These are phyloP conservation scores for Somateria mollissima DNA, from an alignment of 2,797 vertebrate species.

Conservation along the genomic window DNA sequence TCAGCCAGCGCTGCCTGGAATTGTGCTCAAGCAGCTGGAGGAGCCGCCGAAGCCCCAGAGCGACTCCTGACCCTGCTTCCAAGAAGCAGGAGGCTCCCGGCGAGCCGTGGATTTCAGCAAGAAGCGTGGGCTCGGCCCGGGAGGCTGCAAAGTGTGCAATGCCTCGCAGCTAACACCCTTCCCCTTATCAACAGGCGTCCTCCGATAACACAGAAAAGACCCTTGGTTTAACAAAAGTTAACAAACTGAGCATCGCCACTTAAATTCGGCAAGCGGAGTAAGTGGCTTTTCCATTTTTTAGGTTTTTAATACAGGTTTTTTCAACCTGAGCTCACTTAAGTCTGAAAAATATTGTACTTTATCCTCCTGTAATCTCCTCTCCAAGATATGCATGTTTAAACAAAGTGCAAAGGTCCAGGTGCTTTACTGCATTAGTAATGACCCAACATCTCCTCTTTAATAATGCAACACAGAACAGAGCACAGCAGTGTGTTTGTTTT, in stretches of 20 bases:
- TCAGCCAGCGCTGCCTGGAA: neutral
- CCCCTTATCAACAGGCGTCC: rapidly evolving
- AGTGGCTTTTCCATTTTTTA: neutral
- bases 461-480: neutral
- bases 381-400: constrained; percentile 33
- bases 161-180: neutral
- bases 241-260: neutral
- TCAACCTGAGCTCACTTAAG: constrained; percentile 18
- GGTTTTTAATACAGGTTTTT: neutral
- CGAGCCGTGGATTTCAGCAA: neutral
- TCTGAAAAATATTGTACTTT: constrained; percentile 13
- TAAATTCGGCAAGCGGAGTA: neutral
- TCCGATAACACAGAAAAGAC: neutral
- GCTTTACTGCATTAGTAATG: constrained; percentile 42
- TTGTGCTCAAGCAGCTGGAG: neutral
- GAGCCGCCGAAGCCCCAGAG: rapidly evolving
- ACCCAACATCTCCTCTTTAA: constrained; percentile 12
- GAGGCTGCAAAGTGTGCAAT: neutral
- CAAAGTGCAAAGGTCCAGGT: constrained; percentile 57
- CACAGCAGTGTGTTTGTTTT: neutral
- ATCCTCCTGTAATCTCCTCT: constrained; percentile 39
- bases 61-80: neutral
- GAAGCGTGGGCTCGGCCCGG: neutral
- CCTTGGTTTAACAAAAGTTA: neutral
- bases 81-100: neutral